A percentile compares a stretch with the other conserved stretches of the same genome.
These are phyloP conservation scores for Malachius bipustulatus DNA, from an alignment of 2,888 invertebrate species.

Conservation along the genomic window DNA sequence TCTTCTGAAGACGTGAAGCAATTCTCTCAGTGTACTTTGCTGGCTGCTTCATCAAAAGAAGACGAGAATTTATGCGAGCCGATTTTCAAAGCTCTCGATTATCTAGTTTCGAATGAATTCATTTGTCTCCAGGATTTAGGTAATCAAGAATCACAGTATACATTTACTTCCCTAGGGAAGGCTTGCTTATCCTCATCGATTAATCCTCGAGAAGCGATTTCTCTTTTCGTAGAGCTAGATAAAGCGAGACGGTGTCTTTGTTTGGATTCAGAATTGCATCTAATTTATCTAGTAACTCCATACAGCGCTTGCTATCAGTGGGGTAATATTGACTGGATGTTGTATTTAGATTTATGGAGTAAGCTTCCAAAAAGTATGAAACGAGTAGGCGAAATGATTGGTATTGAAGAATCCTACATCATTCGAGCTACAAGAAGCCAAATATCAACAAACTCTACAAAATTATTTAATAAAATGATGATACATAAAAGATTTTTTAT, in stretches of 20 bases:
- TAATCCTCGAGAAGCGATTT: constrained; percentile 79
- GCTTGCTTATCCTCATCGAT: constrained; percentile 89
- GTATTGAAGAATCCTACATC: constrained; percentile 77
- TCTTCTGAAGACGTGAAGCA: constrained; percentile 57
- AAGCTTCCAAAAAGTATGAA: constrained; percentile 65
- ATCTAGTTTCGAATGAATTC: constrained; percentile 70
- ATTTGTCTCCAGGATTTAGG: constrained; percentile 49
- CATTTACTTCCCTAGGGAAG: constrained; percentile 77
- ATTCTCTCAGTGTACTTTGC: constrained; percentile 72
- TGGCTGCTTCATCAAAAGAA: constrained; percentile 34
- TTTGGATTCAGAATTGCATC: constrained; percentile 86
- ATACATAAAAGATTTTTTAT: constrained; percentile 75
- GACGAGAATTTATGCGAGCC: constrained; percentile 30
- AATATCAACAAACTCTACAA: constrained; percentile 44
- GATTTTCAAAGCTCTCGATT: constrained; percentile 51
- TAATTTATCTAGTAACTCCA: constrained; percentile 92
- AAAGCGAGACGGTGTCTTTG: constrained; percentile 84
- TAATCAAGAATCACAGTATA: constrained; percentile 42
- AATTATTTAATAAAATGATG: constrained; percentile 41
- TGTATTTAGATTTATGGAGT: constrained; percentile 72
- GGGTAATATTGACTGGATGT: constrained; percentile 70
- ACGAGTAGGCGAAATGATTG: constrained; percentile 79
- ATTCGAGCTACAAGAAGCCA: constrained; percentile 62
- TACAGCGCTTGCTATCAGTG: constrained; percentile 74
- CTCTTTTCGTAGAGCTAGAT: constrained; percentile 79